Base-by-base conservation (phyloP, 2,797 vertebrate species). In the Acanthurus lineatus region DNA sequence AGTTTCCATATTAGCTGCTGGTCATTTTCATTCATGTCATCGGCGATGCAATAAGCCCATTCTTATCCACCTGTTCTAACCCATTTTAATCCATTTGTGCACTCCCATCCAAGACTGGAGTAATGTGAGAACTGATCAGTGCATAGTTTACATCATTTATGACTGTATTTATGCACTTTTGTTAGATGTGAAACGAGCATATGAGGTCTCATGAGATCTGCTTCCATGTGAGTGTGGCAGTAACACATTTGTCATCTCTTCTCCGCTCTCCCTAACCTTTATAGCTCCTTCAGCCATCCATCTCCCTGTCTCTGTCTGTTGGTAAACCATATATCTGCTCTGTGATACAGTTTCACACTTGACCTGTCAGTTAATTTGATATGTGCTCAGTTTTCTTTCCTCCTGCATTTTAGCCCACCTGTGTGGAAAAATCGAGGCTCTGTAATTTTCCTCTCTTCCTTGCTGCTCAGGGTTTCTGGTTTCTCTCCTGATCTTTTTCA, bases 391-490 rank as follows among this genome's bases (percentile, higher is more conserved):
- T 35, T 11, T 59, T 57, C 11, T 75, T 32, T 56, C 65, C 51
- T 77, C 54, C 45, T 77, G 25, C 14, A 14, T 77, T 65, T 71
- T 60, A 60, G 45, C 65, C 65, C 19, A 6, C 48, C 52, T 64
- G 20, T 20, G 45, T 75, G 38, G 19, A 69, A 69, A 32, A 22
- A 2, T 35, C 6, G 67, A 28, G 4, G 10, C 52, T 72, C 35
- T 77, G 35, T 62, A 35, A 58, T 68, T 66, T 32, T 25, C 59
- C 6, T 66, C 42, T 71, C 49, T 35, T 15, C 12, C 5, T 6
- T 19, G 15, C 25, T 44, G 15, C 40, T 16, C 47, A 17, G 58
- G 48, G 32, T 45, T 83, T 76, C 40, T 57, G 28, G 7, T 72
- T 53, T 73, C 40, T 76, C 44, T 48, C n/a, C 51, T 10, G 49